A percentile compares a stretch with the other conserved stretches of the same genome.
phyloP scores from a whole-genome alignment of 2,113 vertebrate species.

The Platysternon megacephalum region DNA sequence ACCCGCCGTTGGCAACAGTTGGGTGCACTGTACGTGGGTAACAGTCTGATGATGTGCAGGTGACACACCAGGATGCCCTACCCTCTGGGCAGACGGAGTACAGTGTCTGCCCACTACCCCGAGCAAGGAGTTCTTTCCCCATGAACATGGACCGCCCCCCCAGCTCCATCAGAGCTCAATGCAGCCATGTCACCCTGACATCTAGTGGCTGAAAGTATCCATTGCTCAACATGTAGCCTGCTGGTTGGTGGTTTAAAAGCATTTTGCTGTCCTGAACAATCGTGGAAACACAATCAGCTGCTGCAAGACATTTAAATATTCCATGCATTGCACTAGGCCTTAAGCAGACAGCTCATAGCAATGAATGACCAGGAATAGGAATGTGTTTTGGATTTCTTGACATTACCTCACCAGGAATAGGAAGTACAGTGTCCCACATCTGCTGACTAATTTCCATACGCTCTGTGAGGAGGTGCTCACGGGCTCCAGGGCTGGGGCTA shows the following conservation, averaged over 20 bases:
- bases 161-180: not conserved
- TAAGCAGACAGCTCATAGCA: not conserved
- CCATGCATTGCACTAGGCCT: not conserved
- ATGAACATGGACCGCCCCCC: not conserved
- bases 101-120: not conserved
- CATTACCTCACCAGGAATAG: not conserved
- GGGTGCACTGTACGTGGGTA: not conserved
- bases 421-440: not conserved
- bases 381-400: not conserved
- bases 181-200: not conserved
- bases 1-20: not conserved
- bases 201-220: not conserved
- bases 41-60: not conserved
- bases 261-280: not conserved
- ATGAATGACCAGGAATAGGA: not conserved
- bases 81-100: rapidly evolving
- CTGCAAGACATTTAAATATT: too few relatives aligned
- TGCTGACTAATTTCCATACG: not conserved
- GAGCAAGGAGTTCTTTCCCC: not conserved
- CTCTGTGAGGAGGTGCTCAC: not conserved
- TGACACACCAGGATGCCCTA: not conserved
- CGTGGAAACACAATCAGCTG: not conserved
- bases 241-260: not conserved
- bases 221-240: not conserved
- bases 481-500: too few relatives aligned